Conservation (phyloP, 2,113 vertebrate species). For the Oophaga pumilio region DNA sequence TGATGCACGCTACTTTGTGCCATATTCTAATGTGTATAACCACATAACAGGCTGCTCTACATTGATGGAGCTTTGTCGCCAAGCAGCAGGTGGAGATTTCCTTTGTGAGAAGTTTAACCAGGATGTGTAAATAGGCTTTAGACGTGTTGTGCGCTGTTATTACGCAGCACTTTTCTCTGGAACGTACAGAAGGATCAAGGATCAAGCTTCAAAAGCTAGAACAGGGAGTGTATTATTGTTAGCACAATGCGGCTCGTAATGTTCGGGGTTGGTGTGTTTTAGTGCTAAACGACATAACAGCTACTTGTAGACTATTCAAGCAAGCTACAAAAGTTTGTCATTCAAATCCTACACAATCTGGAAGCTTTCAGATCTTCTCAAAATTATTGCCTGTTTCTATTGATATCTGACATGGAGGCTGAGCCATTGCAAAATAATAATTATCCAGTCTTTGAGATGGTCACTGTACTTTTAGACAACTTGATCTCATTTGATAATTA, state of each 20-base stretch:
- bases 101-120: not conserved
- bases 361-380: not conserved
- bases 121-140: not conserved
- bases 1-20: not conserved
- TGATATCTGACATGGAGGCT: not conserved
- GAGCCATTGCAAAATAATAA: not conserved
- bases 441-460: not conserved
- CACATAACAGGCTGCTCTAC: not conserved
- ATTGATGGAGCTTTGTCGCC: not conserved
- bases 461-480: not conserved
- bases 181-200: not conserved
- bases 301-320: not conserved
- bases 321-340: not conserved
- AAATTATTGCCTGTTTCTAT: not conserved
- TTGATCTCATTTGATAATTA: too few relatives aligned
- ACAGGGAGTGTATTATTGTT: not conserved
- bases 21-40: not conserved
- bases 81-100: not conserved
- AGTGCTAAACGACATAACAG: not conserved
- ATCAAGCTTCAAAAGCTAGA: conserved; percentile 11
- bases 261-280: not conserved
- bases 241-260: not conserved
- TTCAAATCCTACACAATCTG: not conserved
- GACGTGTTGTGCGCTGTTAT: not conserved
- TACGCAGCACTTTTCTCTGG: not conserved